Conservation (phyloP, 1,140 invertebrate species). For the Drosophila obscura region DNA sequence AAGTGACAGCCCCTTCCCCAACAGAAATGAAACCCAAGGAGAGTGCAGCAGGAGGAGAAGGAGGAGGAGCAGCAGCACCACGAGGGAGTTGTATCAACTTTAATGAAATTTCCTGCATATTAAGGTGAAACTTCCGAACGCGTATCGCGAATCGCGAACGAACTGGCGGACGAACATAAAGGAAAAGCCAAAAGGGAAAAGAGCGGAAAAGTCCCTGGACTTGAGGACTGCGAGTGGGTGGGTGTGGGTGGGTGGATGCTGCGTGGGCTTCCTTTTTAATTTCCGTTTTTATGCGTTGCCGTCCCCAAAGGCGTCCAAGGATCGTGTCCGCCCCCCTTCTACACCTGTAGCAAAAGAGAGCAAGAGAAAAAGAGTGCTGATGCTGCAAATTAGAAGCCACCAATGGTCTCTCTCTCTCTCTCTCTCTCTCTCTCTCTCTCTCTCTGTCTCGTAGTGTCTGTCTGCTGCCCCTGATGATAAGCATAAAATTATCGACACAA, state of each 20-base stretch:
- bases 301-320: conserved; percentile 17
- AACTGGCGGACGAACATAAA: not conserved
- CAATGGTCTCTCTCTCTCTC: not conserved
- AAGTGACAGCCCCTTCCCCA: conserved; percentile 17
- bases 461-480: conserved; percentile 62
- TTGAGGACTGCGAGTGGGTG: not conserved
- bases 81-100: conserved; percentile 51
- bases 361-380: conserved; percentile 32
- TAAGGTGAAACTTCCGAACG: conserved; percentile 65
- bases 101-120: conserved; percentile 76
- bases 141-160: conserved; percentile 6
- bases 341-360: not conserved
- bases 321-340: no score
- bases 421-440: not conserved
- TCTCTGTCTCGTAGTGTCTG: no score
- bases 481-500: conserved; percentile 81
- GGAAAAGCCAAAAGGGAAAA: conserved; percentile 14
- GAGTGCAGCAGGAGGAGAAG: not conserved
- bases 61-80: not conserved
- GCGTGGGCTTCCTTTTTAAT: conserved; percentile 74
- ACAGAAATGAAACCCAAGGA: not conserved
- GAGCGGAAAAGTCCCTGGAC: conserved; percentile 27
- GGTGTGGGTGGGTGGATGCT: conserved; percentile 32
- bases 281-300: conserved; percentile 70
- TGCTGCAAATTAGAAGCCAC: conserved; percentile 65